A percentile compares a stretch with the other conserved stretches of the same genome.
Conservation (phyloP, 2,797 vertebrate species). For the Chaetophractus vellerosus region DNA sequence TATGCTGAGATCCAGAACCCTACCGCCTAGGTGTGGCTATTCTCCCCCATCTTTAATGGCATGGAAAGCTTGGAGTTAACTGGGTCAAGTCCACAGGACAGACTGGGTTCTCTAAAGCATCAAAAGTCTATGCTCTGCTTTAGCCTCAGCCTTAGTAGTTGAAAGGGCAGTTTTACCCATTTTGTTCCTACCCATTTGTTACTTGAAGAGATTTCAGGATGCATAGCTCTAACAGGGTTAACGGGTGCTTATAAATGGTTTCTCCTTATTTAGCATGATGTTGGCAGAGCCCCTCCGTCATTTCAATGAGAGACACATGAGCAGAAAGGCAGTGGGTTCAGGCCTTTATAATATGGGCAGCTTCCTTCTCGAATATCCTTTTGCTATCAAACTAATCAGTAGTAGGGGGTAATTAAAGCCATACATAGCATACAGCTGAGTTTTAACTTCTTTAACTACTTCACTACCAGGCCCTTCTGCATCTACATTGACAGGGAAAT, state of each 20-base stretch:
- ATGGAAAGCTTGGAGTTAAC: background rate
- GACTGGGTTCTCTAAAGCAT: background rate
- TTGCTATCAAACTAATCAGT: slow-evolving; percentile 78
- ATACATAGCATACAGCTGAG: slow-evolving; percentile 22
- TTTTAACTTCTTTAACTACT: slow-evolving; percentile 68
- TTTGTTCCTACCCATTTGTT: slow-evolving; percentile 71
- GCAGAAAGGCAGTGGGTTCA: slow-evolving; percentile 50
- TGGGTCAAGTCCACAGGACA: background rate
- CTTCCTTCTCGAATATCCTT: slow-evolving; percentile 77
- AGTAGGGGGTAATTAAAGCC: slow-evolving; percentile 77
- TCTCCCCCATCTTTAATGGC: background rate
- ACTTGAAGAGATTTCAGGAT: slow-evolving; percentile 73
- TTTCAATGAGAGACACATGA: slow-evolving; percentile 82
- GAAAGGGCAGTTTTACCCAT: slow-evolving; percentile 43
- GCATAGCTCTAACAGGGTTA: slow-evolving; percentile 58
- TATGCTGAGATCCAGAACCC: background rate
- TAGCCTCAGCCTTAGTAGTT: slow-evolving; percentile 55
- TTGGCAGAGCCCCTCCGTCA: slow-evolving; percentile 64
- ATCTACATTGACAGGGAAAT: background rate
- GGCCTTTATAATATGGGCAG: slow-evolving; percentile 67
- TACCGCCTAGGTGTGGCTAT: background rate
- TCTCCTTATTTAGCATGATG: slow-evolving; percentile 72
- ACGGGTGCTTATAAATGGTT: slow-evolving; percentile 72
- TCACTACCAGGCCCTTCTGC: background rate
- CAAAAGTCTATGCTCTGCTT: background rate